These are phyloP conservation scores for Corythornis vintsioides DNA, from an alignment of 2,113 vertebrate species.

Conservation along the genomic window DNA sequence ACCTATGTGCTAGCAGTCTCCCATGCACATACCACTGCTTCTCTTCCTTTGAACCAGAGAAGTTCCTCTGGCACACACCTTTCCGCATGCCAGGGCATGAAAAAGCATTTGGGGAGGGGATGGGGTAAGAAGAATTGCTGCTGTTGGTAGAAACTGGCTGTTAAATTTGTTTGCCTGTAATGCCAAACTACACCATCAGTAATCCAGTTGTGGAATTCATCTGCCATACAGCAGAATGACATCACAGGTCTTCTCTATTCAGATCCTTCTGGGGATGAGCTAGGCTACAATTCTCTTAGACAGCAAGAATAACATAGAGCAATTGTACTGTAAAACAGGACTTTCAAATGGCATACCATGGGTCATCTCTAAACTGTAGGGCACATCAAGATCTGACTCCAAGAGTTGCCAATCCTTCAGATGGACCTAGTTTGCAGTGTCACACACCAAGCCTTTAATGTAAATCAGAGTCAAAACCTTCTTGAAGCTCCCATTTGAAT, in stretches of 20 bases:
- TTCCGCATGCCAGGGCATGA: neutral
- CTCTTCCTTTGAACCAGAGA: neutral
- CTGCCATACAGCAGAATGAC: neutral
- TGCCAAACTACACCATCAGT: neutral
- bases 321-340: neutral
- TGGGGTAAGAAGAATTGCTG: neutral
- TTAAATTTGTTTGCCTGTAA: neutral
- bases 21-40: neutral
- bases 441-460: neutral
- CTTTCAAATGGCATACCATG: neutral
- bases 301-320: neutral
- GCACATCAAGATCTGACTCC: neutral
- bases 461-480: neutral
- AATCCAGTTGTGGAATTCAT: neutral
- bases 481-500: neutral
- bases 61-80: neutral
- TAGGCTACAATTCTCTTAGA: neutral
- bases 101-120: fast-evolving
- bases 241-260: neutral
- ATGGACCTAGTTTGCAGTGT: neutral
- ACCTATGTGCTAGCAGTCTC: neutral
- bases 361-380: neutral
- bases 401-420: neutral
- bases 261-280: neutral
- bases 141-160: neutral